A percentile compares a stretch with the other conserved stretches of the same genome.
Evolutionary conservation across 2,888 invertebrate species (phyloP).

Genomic region (Strigamia crassipes): DNA sequence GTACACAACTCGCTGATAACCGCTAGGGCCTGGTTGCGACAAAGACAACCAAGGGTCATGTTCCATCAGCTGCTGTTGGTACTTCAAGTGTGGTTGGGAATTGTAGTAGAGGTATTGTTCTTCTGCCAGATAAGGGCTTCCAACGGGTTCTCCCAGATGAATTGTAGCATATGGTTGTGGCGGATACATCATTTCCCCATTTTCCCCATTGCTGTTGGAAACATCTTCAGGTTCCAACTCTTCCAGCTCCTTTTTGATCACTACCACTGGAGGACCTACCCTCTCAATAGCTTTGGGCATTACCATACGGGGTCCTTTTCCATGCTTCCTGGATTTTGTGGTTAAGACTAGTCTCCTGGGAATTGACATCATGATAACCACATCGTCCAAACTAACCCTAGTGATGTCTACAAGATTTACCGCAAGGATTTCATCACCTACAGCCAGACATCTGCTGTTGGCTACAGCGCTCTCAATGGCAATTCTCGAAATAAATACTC

Average conservation of each 20-base stretch:
- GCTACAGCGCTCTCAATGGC: constrained; percentile 96
- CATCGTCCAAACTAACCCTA: constrained; percentile 97
- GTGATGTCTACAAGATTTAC: constrained; percentile 98
- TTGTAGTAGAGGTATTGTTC: constrained; percentile 52
- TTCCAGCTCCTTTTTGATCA: constrained; percentile 83
- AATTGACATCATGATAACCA: constrained; percentile 99
- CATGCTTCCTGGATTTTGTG: constrained; percentile 71
- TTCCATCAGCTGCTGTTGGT: constrained; percentile 36
- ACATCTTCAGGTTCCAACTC: constrained; percentile 70
- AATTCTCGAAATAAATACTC: constrained; percentile 96
- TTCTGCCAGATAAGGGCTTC: constrained; percentile 48
- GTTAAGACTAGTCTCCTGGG: constrained; percentile 92
- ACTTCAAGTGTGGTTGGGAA: constrained; percentile 51
- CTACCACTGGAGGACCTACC: constrained; percentile 87
- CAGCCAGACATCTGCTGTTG: constrained; percentile 92
- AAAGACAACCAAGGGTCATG: constrained; percentile 44
- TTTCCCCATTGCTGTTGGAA: constrained; percentile 54
- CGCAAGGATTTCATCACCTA: constrained; percentile 97
- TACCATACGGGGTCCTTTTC: constrained; percentile 50
- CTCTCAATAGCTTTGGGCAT: constrained; percentile 50
- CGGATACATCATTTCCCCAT: constrained; percentile 50
- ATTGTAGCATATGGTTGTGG: constrained; percentile 36
- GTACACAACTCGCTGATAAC: constrained; percentile 74
- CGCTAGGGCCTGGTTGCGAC: constrained; percentile 61
- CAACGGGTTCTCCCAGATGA: neutral